phyloP scores from a whole-genome alignment of 2,888 invertebrate species.

The Lochmaea crataegi region DNA sequence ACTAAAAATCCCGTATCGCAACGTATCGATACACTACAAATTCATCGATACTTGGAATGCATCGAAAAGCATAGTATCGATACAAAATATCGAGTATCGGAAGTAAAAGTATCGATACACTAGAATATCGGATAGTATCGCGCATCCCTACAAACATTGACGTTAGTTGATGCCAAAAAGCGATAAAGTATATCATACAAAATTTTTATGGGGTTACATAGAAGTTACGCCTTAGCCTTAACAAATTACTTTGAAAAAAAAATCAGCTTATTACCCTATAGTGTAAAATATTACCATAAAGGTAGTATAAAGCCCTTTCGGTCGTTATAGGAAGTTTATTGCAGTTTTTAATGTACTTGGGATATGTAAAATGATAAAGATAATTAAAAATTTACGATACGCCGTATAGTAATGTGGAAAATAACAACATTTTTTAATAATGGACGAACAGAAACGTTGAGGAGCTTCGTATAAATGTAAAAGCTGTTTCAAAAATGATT shows the following conservation, averaged over 20 bases:
- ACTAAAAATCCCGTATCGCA: too few relatives aligned
- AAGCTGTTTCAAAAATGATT: too few relatives aligned
- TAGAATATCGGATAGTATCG: too few relatives aligned
- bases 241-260: constrained; percentile 24
- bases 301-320: constrained; percentile 9
- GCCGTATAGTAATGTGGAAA: neutral
- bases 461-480: too few relatives aligned
- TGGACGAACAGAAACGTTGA: too few relatives aligned
- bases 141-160: constrained; percentile 17
- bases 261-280: constrained; percentile 16
- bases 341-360: neutral
- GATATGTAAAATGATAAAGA: neutral
- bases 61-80: too few relatives aligned
- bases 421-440: neutral
- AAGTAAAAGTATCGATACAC: too few relatives aligned
- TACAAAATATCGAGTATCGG: too few relatives aligned
- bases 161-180: neutral
- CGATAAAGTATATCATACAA: constrained; percentile 19
- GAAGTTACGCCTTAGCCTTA: constrained; percentile 6
- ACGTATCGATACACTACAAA: too few relatives aligned
- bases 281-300: constrained; percentile 15
- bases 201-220: constrained; percentile 12
- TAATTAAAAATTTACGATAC: neutral
- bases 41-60: too few relatives aligned
- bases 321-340: constrained; percentile 4